Evolutionary conservation across 1,140 invertebrate species (phyloP), one percentile per base, ranked within the genome.

Genomic region (Littorina saxatilis): DNA sequence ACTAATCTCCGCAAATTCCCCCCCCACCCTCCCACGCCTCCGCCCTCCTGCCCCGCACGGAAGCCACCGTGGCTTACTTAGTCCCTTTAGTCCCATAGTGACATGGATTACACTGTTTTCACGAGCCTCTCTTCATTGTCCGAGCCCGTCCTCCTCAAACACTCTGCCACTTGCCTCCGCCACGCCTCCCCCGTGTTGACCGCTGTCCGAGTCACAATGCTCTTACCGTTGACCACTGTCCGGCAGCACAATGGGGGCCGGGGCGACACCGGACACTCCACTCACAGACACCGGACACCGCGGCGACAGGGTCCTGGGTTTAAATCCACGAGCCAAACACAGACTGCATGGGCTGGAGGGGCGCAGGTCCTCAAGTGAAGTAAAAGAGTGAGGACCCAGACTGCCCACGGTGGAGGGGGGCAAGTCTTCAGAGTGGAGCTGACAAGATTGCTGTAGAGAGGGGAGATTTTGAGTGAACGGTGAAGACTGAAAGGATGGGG

Each of bases 71-170:
- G 9, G n/a, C 9, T 61, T 61, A 61, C n/a, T 61, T 61, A 61
- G 58, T 5, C 27, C n/a, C n/a, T n/a, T n/a, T n/a, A n/a, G n/a
- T n/a, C n/a, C n/a, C 58, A 47, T 29, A 23, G 58, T 61, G 27
- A 61, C 58, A 61, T 61, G 58, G 58, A 61, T 61, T 61, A 61
- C 20, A 61, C 58, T 61, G 58, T 61, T 61, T 61, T 61, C 58
- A 61, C 20, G 20, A 23, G 20, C 20, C 58, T 23, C 58, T 23
- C 58, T 23, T 29, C 58, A 61, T 61, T 61, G 58, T 61, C 20
- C 58, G n/a, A 29, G 9, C n/a, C 58, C 5, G 58, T 23, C n/a
- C 4, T 13, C 9, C 58, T 61, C 58, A 61, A 61, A 61, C 58
- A 61, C 58, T 61, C 27, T 23, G 58, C 58, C 58, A 61, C 58